Base-by-base conservation (phyloP, 2,113 vertebrate species). In the Colaptes auratus region DNA sequence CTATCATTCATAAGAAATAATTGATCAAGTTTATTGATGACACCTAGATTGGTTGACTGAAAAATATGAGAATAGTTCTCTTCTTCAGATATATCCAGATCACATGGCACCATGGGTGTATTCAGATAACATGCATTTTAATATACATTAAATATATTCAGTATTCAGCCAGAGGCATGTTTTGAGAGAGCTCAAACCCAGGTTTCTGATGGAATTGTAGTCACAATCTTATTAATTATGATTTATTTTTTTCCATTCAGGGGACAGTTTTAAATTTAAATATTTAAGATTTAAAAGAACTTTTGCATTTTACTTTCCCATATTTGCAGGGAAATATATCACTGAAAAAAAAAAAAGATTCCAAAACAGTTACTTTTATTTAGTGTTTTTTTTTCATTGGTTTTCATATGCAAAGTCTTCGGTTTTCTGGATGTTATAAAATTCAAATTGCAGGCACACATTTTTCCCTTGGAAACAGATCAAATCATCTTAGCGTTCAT, bases 161-260 rank as follows among this genome's bases (percentile, higher is more conserved):
- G 63, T 92, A 93, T 92, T 90, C 94, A 95, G 86, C 90, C 95
- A 95, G 91, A 86, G 92, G 93, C 86, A 94, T 84, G 46, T 92
- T 92, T 87, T 59, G n/a, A 92, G 73, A 92, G 39, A 76, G 39
- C 63, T 84, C 80, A 92, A 89, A 93, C 61, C n/a, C 61, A 82
- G 53, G 27, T 90, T 93, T 90, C 77, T 84, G 70, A 89, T 70
- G 21, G 81, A 93, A 67, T 72, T 39, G n/a, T 82, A 79, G 44
- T 83, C 70, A 86, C 24, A n/a, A 17, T 67, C 53, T 89, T 75
- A 92, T 88, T 88, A 90, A 93, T 93, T 86, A 92, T 82, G 66
- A 78, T 86, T 58, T n/a, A 56, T 15, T 14, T 44, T 70, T 46
- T 42, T 56, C 19, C 17, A 60, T 84, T 88, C 30, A 44, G 30